phyloP scores from a whole-genome alignment of 2,888 invertebrate genomes.

The Cactoblastis cactorum region DNA sequence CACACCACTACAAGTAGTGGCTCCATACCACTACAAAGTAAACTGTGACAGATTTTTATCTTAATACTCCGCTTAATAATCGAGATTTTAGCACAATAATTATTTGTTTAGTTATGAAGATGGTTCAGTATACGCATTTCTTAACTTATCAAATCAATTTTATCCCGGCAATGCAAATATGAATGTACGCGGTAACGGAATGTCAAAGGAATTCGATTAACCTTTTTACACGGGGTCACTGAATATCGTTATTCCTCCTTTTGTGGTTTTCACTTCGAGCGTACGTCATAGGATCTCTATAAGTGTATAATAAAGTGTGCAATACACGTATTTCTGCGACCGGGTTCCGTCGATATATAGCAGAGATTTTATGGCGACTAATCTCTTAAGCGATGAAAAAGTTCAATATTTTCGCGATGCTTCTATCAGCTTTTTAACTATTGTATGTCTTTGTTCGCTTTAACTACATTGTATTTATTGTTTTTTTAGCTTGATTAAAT shows the following conservation, averaged over 20 bases:
- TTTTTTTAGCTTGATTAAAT: too few relatives aligned
- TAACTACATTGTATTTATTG: too few relatives aligned
- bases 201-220: slow-evolving; percentile 36
- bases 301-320: slow-evolving; percentile 32
- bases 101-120: too few relatives aligned
- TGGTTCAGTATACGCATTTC: too few relatives aligned
- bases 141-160: background rate
- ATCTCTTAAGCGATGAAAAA: background rate
- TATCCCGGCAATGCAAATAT: slow-evolving; percentile 14
- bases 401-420: background rate
- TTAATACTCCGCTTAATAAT: too few relatives aligned
- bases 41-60: too few relatives aligned
- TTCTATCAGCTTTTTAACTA: slow-evolving; percentile 1
- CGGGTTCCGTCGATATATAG: slow-evolving; percentile 12
- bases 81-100: too few relatives aligned
- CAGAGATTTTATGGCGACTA: slow-evolving; percentile 4
- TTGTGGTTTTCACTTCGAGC: slow-evolving; percentile 26
- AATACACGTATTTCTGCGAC: slow-evolving; percentile 6
- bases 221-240: slow-evolving; percentile 30
- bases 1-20: too few relatives aligned
- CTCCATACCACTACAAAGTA: too few relatives aligned
- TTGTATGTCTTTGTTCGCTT: too few relatives aligned
- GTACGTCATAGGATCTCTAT: slow-evolving; percentile 33
- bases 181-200: slow-evolving; percentile 27
- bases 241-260: slow-evolving; percentile 31